Base-by-base conservation (phyloP, 2,797 vertebrate genomes). In the Protosalanx chinensis region DNA sequence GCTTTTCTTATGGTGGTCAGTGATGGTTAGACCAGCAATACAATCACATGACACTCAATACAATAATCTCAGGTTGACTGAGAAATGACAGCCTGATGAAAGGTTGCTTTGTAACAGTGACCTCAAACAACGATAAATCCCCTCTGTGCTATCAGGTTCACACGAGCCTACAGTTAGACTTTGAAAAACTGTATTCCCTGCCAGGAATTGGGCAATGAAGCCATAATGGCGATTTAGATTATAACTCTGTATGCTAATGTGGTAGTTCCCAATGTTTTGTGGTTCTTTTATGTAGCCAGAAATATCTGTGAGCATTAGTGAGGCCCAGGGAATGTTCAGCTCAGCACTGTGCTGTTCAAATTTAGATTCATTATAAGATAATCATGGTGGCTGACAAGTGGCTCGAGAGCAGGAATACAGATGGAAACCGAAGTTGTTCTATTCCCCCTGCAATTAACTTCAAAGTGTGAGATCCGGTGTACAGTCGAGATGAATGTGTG, bases 361-460 rank as follows among this genome's bases (percentile, higher is more conserved):
- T 88, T 87, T 88, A 77, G 86, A 77, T 88, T 91, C 85, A 91
- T 92, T 90, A 89, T 89, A 89, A 89, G 90, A 87, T 90, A 88
- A 92, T 91, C 89, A 91, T 80, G 73, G 70, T 57, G 73, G 83
- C 77, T 86, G 87, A 90, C 80, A 81, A 80, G 82, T 75, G 80
- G 65, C 81, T 85, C 66, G 70, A 57, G 73, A 71, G 68, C 70
- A 82, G 79, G 70, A 86, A 79, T 72, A 2, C 68, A 56, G 73
- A 75, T 75, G 78, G 71, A 71, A 68, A 71, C 30, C 8, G 67
- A 82, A 83, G 79, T 64, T 71, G 57, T 81, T 83, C 69, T 79
- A 69, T 69, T 71, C 56, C 82, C 83, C 78, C 71, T 79, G 64
- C 51, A n/a, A 56, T 56, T 71, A 78, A 69, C 76, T 87, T 83